Base-by-base conservation (phyloP, 2,113 vertebrate genomes). In the Bucco capensis region DNA sequence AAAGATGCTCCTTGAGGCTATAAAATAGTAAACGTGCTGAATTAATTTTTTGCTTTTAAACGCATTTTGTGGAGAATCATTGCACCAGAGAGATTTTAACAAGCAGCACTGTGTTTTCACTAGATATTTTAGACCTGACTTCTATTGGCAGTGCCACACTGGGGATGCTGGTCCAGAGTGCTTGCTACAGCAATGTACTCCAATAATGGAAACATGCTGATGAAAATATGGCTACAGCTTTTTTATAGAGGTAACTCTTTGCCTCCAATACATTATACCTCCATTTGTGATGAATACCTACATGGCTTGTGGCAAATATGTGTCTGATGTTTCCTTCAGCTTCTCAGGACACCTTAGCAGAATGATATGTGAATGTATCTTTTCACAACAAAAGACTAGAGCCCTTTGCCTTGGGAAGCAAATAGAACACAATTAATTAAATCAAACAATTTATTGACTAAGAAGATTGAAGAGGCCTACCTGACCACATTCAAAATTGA, bases 1-100 rank as follows among this genome's bases (percentile, higher is more conserved):
- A 58, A 93, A 91, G 14, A 14, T 80, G 18, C 8, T 57, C 4
- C 27, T 56, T 64, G 23, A 70, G 6, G 30, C 28, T 85, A 42
- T 24, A 80, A 87, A 66, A 23, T 24, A 62, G 33, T 27, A 54
- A 81, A 42, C 65, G 33, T 46, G 30, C 11, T 24, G 10, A 79
- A 74, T 50, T 73, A 33, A 21, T 74, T 86, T 85, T n/a, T 74
- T 80, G 51, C 47, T 74, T 92, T 91, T 51, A 77, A 74, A 89
- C 24, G 60, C 8, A 38, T 80, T 80, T 83, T 19, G 10, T 47
- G 47, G 35, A 86, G n/a, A 89, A 40, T 71, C 10, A 10, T 83
- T 66, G 49, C 24, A 67, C 30, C 30, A 40, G 57, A 78, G 69
- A 81, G 53, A 23, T 44, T 88, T 79, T 89, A 53, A 57, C 37